phyloP scores from a whole-genome alignment of 2,113 vertebrate species.

The Acanthisitta chloris region DNA sequence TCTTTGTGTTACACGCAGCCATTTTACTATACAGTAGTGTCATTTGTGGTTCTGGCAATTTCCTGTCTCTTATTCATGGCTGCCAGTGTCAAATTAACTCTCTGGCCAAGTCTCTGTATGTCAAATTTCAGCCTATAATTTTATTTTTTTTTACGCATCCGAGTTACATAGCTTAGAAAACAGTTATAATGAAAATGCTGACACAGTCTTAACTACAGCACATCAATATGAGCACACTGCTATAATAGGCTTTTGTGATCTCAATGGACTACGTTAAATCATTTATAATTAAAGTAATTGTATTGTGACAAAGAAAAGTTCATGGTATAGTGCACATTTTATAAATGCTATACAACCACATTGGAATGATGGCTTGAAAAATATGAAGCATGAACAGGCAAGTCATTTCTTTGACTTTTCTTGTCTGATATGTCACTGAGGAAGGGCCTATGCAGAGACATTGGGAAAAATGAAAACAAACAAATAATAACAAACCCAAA shows the following conservation, averaged over 20 bases:
- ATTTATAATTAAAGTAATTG: constrained; percentile 56
- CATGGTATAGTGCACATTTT: constrained; percentile 26
- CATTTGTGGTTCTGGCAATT: neutral
- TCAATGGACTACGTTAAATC: constrained; percentile 34
- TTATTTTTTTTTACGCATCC: neutral
- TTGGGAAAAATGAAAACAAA: neutral
- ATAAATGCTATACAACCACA: constrained; percentile 8
- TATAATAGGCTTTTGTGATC: constrained; percentile 51
- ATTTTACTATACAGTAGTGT: neutral
- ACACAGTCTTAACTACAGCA: constrained; percentile 46
- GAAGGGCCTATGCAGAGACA: neutral
- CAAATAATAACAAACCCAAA: neutral
- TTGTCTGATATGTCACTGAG: neutral
- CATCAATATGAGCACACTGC: neutral
- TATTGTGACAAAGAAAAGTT: constrained; percentile 53
- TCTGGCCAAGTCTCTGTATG: neutral
- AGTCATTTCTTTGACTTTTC: neutral
- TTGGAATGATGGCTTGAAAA: constrained; percentile 28
- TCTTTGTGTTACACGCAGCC: neutral
- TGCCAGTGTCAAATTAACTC: constrained; percentile 12
- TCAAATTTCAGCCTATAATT: neutral
- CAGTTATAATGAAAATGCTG: constrained; percentile 40
- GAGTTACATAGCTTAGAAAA: constrained; percentile 36
- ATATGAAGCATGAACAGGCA: neutral
- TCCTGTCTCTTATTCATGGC: neutral